Base-by-base conservation (phyloP, 2,113 vertebrate genomes). In the Alexandromys fortis region DNA sequence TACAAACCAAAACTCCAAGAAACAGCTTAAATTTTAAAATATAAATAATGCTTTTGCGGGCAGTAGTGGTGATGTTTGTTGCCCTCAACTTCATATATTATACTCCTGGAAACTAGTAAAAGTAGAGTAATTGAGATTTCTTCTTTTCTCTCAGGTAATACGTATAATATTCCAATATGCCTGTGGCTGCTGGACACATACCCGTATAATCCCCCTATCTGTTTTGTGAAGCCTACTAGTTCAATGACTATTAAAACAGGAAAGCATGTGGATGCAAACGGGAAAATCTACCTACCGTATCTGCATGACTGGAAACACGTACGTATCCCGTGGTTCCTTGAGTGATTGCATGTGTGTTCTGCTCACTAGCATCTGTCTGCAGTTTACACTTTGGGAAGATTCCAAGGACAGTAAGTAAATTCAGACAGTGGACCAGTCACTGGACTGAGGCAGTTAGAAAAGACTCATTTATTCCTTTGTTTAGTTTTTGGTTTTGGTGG, bases 191-290 rank as follows among this genome's bases (percentile, higher is more conserved):
- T 99, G 98, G 99, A 99, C 98, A 99, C 99, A 17, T 99, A 99
- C 96, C 99, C 99, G 42, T 99, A 99, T 99, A 99, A 99, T 88
- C 99, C 99, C 19, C 99, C 99, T 19, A 99, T 99, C 97, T 99
- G 99, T 98, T 99, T 99, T 98, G 99, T 99, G 95, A 99, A 99
- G 98, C 99, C 99, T 94, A 99, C 99, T 95, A 99, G 99, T 96
- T 99, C 99, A 79, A 99, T 99, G 99, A 99, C 99, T 98, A 99
- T 99, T 98, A 99, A 99, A 98, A 99, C 99, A 82, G 99, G 99
- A 94, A 99, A 99, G 78, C 99, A 99, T 92, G 99, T 99, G n/a
- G 99, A 99, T 97, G 99, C 99, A 94, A 99, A 99, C 72, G 99
- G 99, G 89, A 99, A 99, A 96, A 99, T 99, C 97, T 99, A 99